A percentile compares a stretch with the other conserved stretches of the same genome.
Conservation (phyloP, 2,888 invertebrate species). For the Caenorhabditis sp. region DNA sequence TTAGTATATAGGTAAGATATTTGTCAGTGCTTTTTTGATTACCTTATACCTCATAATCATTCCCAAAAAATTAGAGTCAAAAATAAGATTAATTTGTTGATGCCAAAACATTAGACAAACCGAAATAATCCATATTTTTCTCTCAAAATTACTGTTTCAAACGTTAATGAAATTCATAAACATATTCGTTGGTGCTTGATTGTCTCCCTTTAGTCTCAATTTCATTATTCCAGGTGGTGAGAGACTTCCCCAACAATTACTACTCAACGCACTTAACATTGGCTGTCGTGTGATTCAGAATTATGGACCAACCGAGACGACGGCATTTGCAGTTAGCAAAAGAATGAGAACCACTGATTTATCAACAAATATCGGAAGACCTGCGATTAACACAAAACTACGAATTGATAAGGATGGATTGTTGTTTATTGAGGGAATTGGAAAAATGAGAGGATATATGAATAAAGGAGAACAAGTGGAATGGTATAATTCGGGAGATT, state of each 20-base stretch:
- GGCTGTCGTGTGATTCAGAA: slow-evolving; percentile 59
- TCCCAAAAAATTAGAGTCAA: too few relatives aligned
- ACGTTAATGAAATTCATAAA: too few relatives aligned
- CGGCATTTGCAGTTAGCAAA: slow-evolving; percentile 54
- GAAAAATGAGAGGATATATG: slow-evolving; percentile 64
- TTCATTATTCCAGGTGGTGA: too few relatives aligned
- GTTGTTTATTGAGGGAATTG: slow-evolving; percentile 47
- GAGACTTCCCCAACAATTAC: slow-evolving; percentile 45
- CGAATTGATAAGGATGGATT: slow-evolving; percentile 16
- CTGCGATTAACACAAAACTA: slow-evolving; percentile 44
- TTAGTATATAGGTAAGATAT: too few relatives aligned
- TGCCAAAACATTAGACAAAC: too few relatives aligned
- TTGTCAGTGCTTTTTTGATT: too few relatives aligned
- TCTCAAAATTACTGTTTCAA: too few relatives aligned
- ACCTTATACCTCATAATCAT: too few relatives aligned
- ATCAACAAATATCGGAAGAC: slow-evolving; percentile 53
- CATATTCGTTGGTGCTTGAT: too few relatives aligned
- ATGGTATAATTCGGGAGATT: slow-evolving; percentile 64
- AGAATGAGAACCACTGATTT: slow-evolving; percentile 51
- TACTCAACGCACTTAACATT: slow-evolving; percentile 33
- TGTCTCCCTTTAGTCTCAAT: too few relatives aligned
- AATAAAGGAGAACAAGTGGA: slow-evolving; percentile 16
- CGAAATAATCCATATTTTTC: too few relatives aligned
- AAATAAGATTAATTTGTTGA: too few relatives aligned
- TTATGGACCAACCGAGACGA: slow-evolving; percentile 68